A percentile compares a stretch with the other conserved stretches of the same genome.
Evolutionary conservation across 1,140 invertebrate species (phyloP).

Genomic region (Oscheius sp.): DNA sequence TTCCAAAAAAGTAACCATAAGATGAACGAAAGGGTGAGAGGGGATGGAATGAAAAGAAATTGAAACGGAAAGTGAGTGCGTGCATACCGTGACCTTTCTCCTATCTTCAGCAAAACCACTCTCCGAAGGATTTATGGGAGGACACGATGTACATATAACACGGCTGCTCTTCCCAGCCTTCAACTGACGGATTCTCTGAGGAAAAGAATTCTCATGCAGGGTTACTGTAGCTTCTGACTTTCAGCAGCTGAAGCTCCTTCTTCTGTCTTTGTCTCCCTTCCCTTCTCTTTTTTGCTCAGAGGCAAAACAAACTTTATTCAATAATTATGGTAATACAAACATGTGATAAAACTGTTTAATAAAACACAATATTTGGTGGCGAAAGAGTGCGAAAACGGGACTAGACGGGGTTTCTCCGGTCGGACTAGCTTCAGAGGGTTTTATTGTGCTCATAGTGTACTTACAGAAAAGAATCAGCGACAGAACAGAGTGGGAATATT

Average conservation of each 20-base stretch:
- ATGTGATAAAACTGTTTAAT: neutral
- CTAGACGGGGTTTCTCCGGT: neutral
- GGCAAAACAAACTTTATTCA: constrained; percentile 12
- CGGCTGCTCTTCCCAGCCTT: neutral
- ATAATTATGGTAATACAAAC: constrained; percentile 9
- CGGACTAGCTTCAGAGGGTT: neutral
- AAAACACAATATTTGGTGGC: neutral
- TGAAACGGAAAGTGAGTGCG: neutral
- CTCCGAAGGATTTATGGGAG: neutral
- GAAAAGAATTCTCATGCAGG: no score
- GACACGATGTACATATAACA: neutral
- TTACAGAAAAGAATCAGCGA: constrained; percentile 14
- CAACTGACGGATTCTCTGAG: neutral
- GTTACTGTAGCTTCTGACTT: no score
- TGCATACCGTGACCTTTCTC: neutral
- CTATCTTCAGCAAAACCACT: neutral
- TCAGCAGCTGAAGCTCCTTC: no score
- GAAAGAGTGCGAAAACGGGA: neutral
- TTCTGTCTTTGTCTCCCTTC: neutral
- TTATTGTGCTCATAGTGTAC: constrained; percentile 6
- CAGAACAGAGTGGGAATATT: no score
- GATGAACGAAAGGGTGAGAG: neutral
- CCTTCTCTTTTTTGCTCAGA: neutral
- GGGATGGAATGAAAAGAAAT: neutral
- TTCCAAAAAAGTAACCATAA: neutral